phyloP scores from a whole-genome alignment of 2,113 vertebrate species.

The Tupaia tana region DNA sequence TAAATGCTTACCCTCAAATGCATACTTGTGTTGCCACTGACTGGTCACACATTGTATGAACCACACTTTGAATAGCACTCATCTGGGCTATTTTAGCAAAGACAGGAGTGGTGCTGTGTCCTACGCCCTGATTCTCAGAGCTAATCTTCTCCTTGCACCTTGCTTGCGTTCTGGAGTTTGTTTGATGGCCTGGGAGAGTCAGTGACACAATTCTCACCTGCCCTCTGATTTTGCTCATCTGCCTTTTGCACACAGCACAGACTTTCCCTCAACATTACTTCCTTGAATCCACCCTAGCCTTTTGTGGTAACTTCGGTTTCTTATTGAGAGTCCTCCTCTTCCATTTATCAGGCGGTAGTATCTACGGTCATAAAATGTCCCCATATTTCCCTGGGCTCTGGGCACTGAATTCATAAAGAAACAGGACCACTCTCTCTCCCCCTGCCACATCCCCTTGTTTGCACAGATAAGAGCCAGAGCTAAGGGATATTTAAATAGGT shows the following conservation, averaged over 20 bases:
- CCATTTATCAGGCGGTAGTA: not conserved
- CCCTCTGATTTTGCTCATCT: not conserved
- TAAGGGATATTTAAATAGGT: constrained; percentile 47
- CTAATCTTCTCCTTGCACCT: not conserved
- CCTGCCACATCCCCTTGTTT: not conserved
- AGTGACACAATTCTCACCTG: not conserved
- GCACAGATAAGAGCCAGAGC: constrained; percentile 46
- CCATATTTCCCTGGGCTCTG: constrained; percentile 22
- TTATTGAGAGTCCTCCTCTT: not conserved
- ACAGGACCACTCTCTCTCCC: not conserved
- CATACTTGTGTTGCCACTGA: not conserved
- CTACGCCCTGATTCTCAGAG: not conserved
- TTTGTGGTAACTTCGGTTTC: not conserved
- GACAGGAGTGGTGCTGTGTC: not conserved
- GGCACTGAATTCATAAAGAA: constrained; percentile 33
- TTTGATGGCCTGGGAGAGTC: not conserved
- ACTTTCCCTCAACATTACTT: not conserved
- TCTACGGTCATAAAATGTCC: not conserved
- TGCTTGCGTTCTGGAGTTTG: not conserved
- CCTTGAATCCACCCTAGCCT: not conserved
- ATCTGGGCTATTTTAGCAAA: not conserved
- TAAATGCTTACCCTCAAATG: not conserved
- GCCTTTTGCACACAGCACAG: not conserved
- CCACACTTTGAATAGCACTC: rapidly evolving
- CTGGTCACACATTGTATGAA: not conserved